Evolutionary conservation across 30 jellyfish, hydroid and myxozoan genomes (phyloP).

Genomic region (Rhopilema esculentum): DNA sequence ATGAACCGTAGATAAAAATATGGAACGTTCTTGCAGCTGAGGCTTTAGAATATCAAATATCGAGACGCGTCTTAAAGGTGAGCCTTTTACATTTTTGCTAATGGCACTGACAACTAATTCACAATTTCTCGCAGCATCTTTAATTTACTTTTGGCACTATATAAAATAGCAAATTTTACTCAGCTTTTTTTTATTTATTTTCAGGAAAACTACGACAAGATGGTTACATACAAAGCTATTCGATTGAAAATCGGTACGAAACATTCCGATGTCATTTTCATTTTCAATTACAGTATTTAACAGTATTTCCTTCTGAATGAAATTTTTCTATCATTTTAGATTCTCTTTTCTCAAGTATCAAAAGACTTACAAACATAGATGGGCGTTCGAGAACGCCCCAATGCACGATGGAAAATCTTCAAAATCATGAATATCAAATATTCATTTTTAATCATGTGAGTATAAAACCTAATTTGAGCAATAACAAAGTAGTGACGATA

Average conservation of each 20-base stretch:
- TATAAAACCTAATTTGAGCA: background rate
- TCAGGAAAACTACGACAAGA: background rate
- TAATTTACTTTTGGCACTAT: no score
- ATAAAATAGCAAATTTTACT: no score
- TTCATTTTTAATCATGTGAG: conserved; percentile 21
- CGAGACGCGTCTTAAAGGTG: background rate
- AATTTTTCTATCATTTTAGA: background rate
- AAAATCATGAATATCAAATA: conserved; percentile 11
- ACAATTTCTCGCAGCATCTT: no score
- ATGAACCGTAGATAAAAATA: background rate
- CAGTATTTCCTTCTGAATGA: background rate
- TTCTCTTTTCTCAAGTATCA: conserved; percentile 25
- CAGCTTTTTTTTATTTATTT: no score
- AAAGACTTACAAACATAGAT: conserved; percentile 28
- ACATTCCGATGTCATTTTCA: background rate
- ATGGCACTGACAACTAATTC: no score
- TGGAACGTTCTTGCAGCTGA: background rate
- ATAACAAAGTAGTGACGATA: background rate
- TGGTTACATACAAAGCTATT: conserved; percentile 21
- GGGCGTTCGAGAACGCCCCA: background rate
- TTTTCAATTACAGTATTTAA: background rate
- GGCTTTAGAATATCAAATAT: background rate
- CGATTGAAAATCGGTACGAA: conserved; percentile 16
- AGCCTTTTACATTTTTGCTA: background rate
- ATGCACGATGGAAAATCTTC: background rate